Conservation (phyloP, 2,113 vertebrate genomes). For the Oncorhynchus tshawytscha region DNA sequence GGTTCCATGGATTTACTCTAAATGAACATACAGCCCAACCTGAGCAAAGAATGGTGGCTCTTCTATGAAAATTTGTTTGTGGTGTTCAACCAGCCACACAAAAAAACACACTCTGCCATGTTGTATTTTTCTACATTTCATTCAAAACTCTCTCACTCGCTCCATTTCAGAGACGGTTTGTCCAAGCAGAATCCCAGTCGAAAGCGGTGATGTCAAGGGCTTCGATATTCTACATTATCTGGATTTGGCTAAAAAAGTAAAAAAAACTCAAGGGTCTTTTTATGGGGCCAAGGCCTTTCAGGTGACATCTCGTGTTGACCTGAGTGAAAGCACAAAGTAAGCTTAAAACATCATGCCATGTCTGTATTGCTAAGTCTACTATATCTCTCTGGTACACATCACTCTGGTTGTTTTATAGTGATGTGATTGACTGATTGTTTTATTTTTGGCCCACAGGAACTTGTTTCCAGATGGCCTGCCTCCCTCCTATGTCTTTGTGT, state of each 20-base stretch:
- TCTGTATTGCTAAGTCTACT: not conserved
- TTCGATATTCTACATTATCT: conserved; percentile 93
- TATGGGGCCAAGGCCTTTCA: conserved; percentile 87
- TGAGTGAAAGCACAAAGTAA: conserved; percentile 90
- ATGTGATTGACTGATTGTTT: conserved; percentile 18
- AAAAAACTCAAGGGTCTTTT: conserved; percentile 83
- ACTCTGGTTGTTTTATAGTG: not conserved
- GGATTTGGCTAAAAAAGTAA: conserved; percentile 89
- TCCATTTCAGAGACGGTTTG: conserved; percentile 88
- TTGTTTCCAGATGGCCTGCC: conserved; percentile 96
- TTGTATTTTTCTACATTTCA: not conserved
- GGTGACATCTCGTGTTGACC: conserved; percentile 82
- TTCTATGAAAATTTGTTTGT: too few species aligned
- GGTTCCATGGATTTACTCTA: conserved; percentile 25
- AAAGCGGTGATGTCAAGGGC: conserved; percentile 92
- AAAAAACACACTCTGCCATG: too few species aligned
- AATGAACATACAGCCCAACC: not conserved
- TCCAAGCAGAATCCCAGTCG: conserved; percentile 85
- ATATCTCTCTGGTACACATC: not conserved
- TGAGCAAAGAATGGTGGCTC: not conserved
- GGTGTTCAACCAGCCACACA: too few species aligned
- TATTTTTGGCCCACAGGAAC: conserved; percentile 66
- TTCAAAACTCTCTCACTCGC: conserved; percentile 6
- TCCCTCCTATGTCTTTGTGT: conserved; percentile 95
- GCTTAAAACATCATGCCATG: not conserved